These are phyloP conservation scores for Acipenser ruthenus DNA, from an alignment of 2,797 vertebrate genomes.

Conservation along the genomic window DNA sequence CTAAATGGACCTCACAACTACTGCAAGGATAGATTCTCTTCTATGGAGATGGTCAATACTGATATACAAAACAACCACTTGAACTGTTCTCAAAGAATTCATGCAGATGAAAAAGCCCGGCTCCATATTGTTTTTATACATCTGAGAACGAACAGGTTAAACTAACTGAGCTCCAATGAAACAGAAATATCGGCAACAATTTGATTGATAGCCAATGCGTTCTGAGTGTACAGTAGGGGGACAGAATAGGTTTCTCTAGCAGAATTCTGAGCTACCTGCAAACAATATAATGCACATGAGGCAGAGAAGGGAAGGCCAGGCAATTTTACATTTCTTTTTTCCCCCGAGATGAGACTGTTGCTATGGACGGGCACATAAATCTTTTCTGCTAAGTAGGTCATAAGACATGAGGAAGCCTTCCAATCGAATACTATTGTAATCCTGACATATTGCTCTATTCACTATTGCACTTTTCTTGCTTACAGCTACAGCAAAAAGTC, in stretches of 20 bases:
- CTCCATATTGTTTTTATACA: background rate
- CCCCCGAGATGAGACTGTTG: conserved; percentile 32
- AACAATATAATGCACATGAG: background rate
- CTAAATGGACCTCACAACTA: no score
- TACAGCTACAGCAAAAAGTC: conserved; percentile 20
- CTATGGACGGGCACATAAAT: conserved; percentile 35
- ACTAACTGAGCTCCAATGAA: conserved; percentile 1
- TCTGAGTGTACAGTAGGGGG: conserved; percentile 5
- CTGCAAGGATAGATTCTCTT: no score
- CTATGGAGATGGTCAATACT: no score
- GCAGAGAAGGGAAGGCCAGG: background rate
- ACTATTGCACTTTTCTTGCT: conserved; percentile 22
- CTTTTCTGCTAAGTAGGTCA: conserved; percentile 36
- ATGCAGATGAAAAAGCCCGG: background rate
- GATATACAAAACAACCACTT: no score
- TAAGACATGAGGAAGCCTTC: conserved; percentile 33
- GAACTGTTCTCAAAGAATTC: no score
- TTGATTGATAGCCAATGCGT: background rate
- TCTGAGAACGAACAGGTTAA: background rate
- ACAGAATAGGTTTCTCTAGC: conserved; percentile 12
- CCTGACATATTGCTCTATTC: conserved; percentile 23
- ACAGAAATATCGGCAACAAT: background rate
- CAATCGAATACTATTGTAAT: conserved; percentile 26
- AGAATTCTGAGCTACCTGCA: conserved; percentile 19
- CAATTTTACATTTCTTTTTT: conserved; percentile 19